Evolutionary conservation across 2,888 invertebrate species (phyloP), one percentile per base, ranked within the genome.

Genomic region (Adelognathus sp.): DNA sequence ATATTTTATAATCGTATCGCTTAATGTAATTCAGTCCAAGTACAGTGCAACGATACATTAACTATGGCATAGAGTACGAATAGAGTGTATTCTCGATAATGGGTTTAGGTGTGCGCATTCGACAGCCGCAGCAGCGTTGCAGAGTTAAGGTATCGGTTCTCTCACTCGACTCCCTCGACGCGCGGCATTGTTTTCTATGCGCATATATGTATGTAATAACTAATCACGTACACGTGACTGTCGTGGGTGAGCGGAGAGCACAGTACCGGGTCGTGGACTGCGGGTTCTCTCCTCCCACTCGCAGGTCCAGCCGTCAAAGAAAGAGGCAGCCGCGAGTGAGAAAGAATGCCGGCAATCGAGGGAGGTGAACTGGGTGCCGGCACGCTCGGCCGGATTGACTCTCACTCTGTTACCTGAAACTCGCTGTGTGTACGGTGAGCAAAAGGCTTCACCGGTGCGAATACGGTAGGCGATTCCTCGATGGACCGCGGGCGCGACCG

Each of bases 211-310:
- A 58, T 58, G 76, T 58, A 76, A 76, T 76, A 70, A 70, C 76
- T 76, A 76, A 76, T 76, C 76, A 70, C 70, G 76, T 64, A 70
- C 76, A 70, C 76, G 76, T 76, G 76, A 76, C 76, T 70, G 64
- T 70, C 63, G 70, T 76, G 76, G 70, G 76, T 76, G 70, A 76
- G 39, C 70, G 69, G 75, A 75, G 69, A 58, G 58, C 27, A 39
- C 70, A 64, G 70, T 64, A 70, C 63, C 69, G 76, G 69, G 54
- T 64, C 76, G 54, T 44, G 75, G 69, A n/a, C n/a, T 36, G 54
- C 69, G 52, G 67, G 21, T 52, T 50, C 61, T 52, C 39, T n/a
- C 36, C 9, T 50, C 16, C 33, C 41, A 14, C 50, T 11, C 36
- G 29, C 46, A n/a, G n/a, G n/a, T 2, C 52, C n/a, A 61, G 52